Conservation (phyloP, 1,140 invertebrate genomes). For the Procambarus virginalis region DNA sequence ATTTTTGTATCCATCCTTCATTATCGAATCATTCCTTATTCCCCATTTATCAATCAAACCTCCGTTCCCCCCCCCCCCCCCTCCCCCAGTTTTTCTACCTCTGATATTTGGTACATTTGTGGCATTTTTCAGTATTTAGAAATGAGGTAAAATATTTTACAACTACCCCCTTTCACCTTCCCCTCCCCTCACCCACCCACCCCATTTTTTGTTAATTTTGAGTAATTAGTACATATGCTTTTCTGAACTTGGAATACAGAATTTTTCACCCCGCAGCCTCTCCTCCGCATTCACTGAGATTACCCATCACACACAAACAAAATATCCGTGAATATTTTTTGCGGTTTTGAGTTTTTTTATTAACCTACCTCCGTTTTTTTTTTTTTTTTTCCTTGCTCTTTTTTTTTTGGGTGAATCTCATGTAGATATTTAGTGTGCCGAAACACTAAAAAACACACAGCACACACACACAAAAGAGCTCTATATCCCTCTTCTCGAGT, state of each 20-base stretch:
- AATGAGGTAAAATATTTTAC: not conserved
- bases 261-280: conserved; percentile 40
- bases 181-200: no score
- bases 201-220: not conserved
- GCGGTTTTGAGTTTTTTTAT: no score
- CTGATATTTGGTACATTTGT: conserved; percentile 13
- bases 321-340: not conserved
- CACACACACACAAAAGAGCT: conserved; percentile 35
- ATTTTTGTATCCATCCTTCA: not conserved
- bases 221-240: conserved; percentile 9
- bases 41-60: not conserved
- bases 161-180: not conserved
- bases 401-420: conserved; percentile 50
- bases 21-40: not conserved
- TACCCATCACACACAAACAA: conserved; percentile 17
- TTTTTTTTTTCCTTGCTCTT: not conserved
- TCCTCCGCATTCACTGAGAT: conserved; percentile 50
- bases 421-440: not conserved
- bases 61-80: no score
- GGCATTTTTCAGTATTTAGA: conserved; percentile 3
- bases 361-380: not conserved
- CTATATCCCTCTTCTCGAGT: conserved; percentile 63
- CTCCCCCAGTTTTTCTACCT: conserved; percentile 1
- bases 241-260: conserved; percentile 66
- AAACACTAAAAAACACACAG: conserved; percentile 26